Evolutionary conservation across 2,797 vertebrate species (phyloP).

Genomic region (Cuniculus paca): DNA sequence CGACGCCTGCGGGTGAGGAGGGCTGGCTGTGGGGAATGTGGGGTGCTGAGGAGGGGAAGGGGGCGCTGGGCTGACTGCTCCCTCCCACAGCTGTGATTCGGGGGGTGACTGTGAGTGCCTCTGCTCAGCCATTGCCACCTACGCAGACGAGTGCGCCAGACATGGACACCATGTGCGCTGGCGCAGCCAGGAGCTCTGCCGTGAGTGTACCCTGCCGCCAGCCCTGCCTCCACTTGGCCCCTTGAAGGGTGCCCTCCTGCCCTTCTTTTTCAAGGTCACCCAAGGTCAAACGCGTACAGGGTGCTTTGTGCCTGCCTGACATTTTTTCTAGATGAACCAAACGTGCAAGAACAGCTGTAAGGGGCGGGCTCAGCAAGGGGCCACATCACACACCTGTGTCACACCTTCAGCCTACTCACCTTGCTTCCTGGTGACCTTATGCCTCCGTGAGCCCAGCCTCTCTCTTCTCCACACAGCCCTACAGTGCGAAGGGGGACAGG

Average conservation of each 20-base stretch:
- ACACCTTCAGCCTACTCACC: background rate
- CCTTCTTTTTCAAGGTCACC: background rate
- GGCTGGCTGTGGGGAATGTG: fast-evolving
- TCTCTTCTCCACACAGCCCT: conserved; percentile 88
- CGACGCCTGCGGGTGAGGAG: conserved; percentile 93
- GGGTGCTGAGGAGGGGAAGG: fast-evolving
- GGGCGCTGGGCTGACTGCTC: fast-evolving
- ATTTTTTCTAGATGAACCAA: background rate
- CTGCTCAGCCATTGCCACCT: conserved; percentile 94
- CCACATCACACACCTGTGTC: fast-evolving
- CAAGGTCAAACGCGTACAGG: background rate
- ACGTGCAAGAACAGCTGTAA: background rate
- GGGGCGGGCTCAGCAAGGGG: background rate
- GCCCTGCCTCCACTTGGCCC: fast-evolving
- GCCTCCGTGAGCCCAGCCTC: background rate
- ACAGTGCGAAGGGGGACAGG: conserved; percentile 94
- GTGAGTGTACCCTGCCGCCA: conserved; percentile 86
- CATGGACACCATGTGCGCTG: conserved; percentile 91
- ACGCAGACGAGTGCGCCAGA: conserved; percentile 93
- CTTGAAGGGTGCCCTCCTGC: background rate
- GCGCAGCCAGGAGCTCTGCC: conserved; percentile 96
- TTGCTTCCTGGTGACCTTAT: background rate
- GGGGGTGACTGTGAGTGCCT: conserved; percentile 97
- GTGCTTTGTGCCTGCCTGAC: background rate
- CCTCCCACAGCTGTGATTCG: conserved; percentile 91